Evolutionary conservation across 2,797 vertebrate genomes (phyloP).

Genomic region (Sternotherus odoratus): DNA sequence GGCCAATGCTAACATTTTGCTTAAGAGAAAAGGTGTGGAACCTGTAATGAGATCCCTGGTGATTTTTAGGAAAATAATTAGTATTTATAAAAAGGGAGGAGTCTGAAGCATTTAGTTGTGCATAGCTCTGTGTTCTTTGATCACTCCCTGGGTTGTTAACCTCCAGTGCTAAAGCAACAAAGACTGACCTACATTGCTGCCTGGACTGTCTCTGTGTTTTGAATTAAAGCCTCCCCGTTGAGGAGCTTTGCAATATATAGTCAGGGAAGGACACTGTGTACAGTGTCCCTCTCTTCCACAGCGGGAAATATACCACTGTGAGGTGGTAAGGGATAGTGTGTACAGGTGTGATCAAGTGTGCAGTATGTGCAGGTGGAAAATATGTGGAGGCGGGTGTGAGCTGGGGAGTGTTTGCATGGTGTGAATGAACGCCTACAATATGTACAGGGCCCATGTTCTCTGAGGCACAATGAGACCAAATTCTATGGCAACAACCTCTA

Average conservation of each 20-base stretch:
- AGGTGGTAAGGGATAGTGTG: not conserved
- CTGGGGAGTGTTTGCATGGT: fast-evolving
- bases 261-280: not conserved
- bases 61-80: constrained; percentile 1
- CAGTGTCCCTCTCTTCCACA: fast-evolving
- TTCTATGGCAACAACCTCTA: fast-evolving
- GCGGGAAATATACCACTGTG: fast-evolving
- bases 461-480: not conserved
- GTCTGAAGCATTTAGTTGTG: not conserved
- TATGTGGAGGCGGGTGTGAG: fast-evolving
- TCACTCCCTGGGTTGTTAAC: fast-evolving
- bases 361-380: not conserved
- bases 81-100: not conserved
- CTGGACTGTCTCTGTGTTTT: fast-evolving
- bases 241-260: fast-evolving
- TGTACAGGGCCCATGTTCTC: not conserved
- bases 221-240: fast-evolving
- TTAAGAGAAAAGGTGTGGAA: not conserved
- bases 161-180: not conserved
- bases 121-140: not conserved
- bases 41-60: fast-evolving
- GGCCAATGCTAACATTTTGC: not conserved
- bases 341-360: not conserved
- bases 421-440: fast-evolving
- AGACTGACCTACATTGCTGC: fast-evolving